Base-by-base conservation (phyloP, 2,888 invertebrate species). In the Germaria angustata region DNA sequence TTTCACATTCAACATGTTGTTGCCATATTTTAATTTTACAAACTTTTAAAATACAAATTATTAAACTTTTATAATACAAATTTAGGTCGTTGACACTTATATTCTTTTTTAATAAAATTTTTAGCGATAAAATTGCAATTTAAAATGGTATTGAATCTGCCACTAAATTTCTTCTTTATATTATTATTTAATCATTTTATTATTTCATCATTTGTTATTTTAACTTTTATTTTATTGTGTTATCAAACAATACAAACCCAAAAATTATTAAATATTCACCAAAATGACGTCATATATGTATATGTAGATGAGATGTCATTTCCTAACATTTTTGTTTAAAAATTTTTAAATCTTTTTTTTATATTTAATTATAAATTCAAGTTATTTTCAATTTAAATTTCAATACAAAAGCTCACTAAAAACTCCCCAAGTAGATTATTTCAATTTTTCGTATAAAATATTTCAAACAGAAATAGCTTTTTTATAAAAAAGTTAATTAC, bases 1-100 rank as follows among this genome's bases (percentile, higher is more conserved):
- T 44, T 36, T 71, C 34, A n/a, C 17, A 17, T 36, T 59, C 59
- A 61, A 71, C 46, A 59, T 46, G 34, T 59, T 59, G 57, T 24
- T 71, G 17, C 9, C 22, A 15, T 2, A 61, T 51, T 32, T 72
- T 28, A n/a, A 53, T 73, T 51, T n/a, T 11, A 7, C 9, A 32
- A 53, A 53, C 5, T 3, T 28, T 7, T n/a, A n/a, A 28, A 53
- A 15, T 8, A 53, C 9, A 53, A 53, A 32, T 15, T 32, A 32
- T 1, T 2, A 51, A 51, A 15, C 28, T 32, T 32, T 2, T 15
- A n/a, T n/a, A n/a, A n/a, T n/a, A n/a, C n/a, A n/a, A n/a, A 6
- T 36, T 20, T 20, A 13, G 61, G 20, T 61, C 61, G 41, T 41
- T 72, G 22, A 17, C 51, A 28, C 17, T 53, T 5, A 34, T 24